These are phyloP conservation scores for Cotesia congregata DNA, from an alignment of 2,888 invertebrate species.

Conservation along the genomic window DNA sequence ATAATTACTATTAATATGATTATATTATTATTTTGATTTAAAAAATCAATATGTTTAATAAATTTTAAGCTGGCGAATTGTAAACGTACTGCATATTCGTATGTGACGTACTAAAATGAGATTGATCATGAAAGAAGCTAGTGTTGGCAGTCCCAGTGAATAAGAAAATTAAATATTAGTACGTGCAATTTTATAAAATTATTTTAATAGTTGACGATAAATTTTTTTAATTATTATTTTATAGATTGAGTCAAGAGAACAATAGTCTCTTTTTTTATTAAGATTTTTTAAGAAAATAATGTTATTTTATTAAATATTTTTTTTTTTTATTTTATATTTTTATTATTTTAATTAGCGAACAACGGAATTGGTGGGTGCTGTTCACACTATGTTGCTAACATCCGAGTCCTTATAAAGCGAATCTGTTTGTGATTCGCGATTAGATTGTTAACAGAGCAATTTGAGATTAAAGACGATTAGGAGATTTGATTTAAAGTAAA, in stretches of 20 bases:
- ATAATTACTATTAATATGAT: constrained; percentile 50
- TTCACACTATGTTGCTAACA: constrained; percentile 55
- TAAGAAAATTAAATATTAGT: constrained; percentile 20
- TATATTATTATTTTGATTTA: constrained; percentile 52
- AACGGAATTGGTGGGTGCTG: constrained; percentile 53
- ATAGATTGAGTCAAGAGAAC: not conserved
- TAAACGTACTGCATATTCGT: constrained; percentile 64
- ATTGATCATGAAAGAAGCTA: constrained; percentile 38
- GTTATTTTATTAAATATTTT: constrained; percentile 15
- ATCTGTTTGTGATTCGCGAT: not conserved
- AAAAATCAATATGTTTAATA: constrained; percentile 2
- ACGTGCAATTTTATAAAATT: constrained; percentile 27
- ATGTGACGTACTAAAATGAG: not conserved
- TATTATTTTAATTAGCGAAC: constrained; percentile 40
- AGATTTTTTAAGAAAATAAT: not conserved
- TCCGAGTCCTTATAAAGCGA: constrained; percentile 37
- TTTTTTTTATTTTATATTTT: constrained; percentile 30
- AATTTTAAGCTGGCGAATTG: constrained; percentile 7
- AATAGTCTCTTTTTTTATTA: not conserved
- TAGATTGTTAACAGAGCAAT: constrained; percentile 20
- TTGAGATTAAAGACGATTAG: constrained; percentile 21
- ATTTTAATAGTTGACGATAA: constrained; percentile 21
- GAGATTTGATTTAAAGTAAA: constrained; percentile 30
- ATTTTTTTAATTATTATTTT: not conserved
- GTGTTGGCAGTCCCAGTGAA: constrained; percentile 55